A percentile compares a stretch with the other conserved stretches of the same genome.
Conservation (phyloP, 2,888 invertebrate species). For the Parascotia fuliginaria region DNA sequence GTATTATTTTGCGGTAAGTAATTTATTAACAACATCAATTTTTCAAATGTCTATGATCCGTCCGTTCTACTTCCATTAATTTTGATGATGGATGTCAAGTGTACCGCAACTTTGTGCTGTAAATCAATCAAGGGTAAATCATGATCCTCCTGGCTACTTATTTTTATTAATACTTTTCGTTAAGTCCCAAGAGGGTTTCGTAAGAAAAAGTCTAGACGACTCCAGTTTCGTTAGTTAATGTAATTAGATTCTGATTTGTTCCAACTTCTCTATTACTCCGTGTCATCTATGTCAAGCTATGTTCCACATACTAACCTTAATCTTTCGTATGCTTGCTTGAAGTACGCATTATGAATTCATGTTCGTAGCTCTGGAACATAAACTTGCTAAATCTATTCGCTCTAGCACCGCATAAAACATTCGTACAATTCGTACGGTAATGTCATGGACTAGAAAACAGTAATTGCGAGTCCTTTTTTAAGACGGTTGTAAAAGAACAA, state of each 20-base stretch:
- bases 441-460: constrained; percentile 47
- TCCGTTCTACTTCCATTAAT: constrained; percentile 58
- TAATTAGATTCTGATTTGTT: constrained; percentile 14
- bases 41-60: constrained; percentile 51
- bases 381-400: constrained; percentile 46
- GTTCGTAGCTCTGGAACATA: constrained; percentile 42
- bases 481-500: constrained; percentile 60
- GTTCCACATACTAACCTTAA: not conserved
- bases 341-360: constrained; percentile 38
- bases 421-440: constrained; percentile 45
- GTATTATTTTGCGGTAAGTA: constrained; percentile 47
- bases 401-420: constrained; percentile 48
- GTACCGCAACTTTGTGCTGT: constrained; percentile 53
- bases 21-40: constrained; percentile 59
- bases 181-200: constrained; percentile 3
- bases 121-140: constrained; percentile 60
- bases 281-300: not conserved
- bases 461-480: constrained; percentile 51
- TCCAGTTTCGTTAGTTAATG: constrained; percentile 7
- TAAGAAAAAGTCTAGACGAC: constrained; percentile 6
- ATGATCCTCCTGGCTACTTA: constrained; percentile 28
- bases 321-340: constrained; percentile 11
- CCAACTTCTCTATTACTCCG: not conserved
- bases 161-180: constrained; percentile 34
- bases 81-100: constrained; percentile 62